phyloP scores from a whole-genome alignment of 2,888 invertebrate genomes.

The Xylota sylvarum region DNA sequence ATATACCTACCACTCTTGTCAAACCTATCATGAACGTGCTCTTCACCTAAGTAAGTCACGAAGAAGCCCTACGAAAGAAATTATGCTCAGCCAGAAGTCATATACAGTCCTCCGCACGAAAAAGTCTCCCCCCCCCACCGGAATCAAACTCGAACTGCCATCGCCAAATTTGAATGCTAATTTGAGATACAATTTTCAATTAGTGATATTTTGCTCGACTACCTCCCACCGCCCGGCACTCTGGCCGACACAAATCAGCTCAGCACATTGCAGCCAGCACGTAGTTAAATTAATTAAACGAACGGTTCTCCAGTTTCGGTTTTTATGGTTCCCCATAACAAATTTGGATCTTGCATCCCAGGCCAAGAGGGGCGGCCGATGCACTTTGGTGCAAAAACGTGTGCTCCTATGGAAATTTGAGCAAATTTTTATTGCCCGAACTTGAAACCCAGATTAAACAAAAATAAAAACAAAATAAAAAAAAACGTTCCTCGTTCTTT shows the following conservation, averaged over 20 bases:
- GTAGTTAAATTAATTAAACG: slow-evolving; percentile 77
- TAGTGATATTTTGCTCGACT: slow-evolving; percentile 69
- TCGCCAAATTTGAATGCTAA: slow-evolving; percentile 77
- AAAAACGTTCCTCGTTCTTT: neutral
- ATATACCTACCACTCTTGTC: neutral
- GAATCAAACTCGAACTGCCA: slow-evolving; percentile 54
- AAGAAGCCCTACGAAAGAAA: slow-evolving; percentile 40
- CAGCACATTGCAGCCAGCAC: slow-evolving; percentile 70
- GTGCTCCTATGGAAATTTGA: slow-evolving; percentile 76
- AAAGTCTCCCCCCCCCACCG: slow-evolving; percentile 17
- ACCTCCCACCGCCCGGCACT: neutral
- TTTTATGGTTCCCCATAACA: slow-evolving; percentile 72
- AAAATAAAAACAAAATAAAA: slow-evolving; percentile 20
- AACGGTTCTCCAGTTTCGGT: slow-evolving; percentile 72
- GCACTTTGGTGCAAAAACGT: slow-evolving; percentile 74
- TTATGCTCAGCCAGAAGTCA: slow-evolving; percentile 17
- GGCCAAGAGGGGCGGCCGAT: slow-evolving; percentile 54
- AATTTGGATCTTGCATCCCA: slow-evolving; percentile 69
- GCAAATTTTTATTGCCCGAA: slow-evolving; percentile 74
- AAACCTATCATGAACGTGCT: slow-evolving; percentile 15
- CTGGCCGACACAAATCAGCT: slow-evolving; percentile 48
- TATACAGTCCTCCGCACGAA: slow-evolving; percentile 30
- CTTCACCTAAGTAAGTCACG: slow-evolving; percentile 55
- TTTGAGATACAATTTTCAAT: slow-evolving; percentile 75
- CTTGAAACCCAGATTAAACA: slow-evolving; percentile 46